Conservation (phyloP, 1,140 invertebrate genomes). For the Lordiphosa clarofinis region DNA sequence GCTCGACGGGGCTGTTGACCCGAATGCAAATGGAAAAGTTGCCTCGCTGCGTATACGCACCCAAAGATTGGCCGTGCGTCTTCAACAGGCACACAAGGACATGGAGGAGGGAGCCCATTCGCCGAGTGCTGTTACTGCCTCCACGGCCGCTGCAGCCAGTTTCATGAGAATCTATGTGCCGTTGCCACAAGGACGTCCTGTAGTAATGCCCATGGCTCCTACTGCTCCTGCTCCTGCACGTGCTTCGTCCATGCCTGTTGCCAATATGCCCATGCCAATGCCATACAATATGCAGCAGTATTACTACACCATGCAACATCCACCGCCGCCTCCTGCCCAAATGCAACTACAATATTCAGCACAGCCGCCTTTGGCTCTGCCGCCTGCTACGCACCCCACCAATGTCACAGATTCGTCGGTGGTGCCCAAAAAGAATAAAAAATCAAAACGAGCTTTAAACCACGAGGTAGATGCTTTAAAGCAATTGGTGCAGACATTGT, state of each 20-base stretch:
- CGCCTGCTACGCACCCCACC: neutral
- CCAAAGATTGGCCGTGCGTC: constrained; percentile 33
- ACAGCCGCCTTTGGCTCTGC: constrained; percentile 1
- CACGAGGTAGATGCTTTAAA: constrained; percentile 46
- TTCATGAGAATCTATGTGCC: constrained; percentile 26
- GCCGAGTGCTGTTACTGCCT: neutral
- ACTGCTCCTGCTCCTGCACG: neutral
- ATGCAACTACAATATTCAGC: neutral
- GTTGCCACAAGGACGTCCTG: constrained; percentile 7
- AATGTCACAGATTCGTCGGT: neutral
- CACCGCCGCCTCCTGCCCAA: neutral
- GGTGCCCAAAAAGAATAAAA: constrained; percentile 14
- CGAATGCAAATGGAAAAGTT: too few relatives aligned
- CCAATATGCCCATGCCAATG: constrained; percentile 15
- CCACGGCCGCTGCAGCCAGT: constrained; percentile 10
- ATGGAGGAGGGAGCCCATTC: constrained; percentile 12
- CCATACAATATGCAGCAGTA: constrained; percentile 14
- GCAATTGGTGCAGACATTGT: constrained; percentile 40
- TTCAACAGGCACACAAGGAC: constrained; percentile 40
- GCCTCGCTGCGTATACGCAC: constrained; percentile 39
- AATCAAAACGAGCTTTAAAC: constrained; percentile 30
- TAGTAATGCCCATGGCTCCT: constrained; percentile 6
- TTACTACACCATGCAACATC: constrained; percentile 19
- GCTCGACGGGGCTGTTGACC: neutral
- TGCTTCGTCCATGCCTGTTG: constrained; percentile 4